Percentiles rank a stretch among this genome's conserved stretches.
Evolutionary conservation across 2,113 vertebrate genomes (phyloP).

Genomic region (Camelus bactrianus): DNA sequence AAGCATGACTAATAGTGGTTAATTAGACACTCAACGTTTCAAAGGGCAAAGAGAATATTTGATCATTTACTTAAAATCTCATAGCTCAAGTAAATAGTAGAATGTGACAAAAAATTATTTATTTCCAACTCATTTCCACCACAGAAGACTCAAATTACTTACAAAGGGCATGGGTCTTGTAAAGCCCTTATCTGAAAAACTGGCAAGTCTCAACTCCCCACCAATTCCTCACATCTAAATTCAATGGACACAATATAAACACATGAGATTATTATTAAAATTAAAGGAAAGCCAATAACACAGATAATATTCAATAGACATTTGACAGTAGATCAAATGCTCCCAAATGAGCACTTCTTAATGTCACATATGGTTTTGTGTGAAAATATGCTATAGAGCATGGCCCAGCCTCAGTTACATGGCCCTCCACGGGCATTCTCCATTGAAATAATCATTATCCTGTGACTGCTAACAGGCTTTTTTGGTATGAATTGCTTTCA

Average conservation of each 20-base stretch:
- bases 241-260: background rate
- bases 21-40: constrained; percentile 6
- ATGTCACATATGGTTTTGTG: background rate
- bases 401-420: background rate
- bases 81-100: constrained; percentile 31
- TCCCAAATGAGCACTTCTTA: background rate
- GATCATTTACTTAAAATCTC: background rate
- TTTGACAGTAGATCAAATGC: background rate
- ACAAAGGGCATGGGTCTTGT: background rate
- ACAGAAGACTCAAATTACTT: background rate
- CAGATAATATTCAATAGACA: background rate
- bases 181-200: background rate
- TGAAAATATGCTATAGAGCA: background rate
- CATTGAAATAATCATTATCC: background rate
- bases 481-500: background rate
- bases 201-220: background rate
- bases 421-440: background rate
- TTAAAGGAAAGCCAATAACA: background rate
- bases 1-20: background rate
- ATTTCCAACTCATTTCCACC: background rate
- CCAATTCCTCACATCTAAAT: background rate
- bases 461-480: background rate
- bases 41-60: background rate
- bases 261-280: background rate
- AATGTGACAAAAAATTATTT: background rate